Evolutionary conservation across 2,888 invertebrate species (phyloP).

Genomic region (Choristoneura rosaceana): DNA sequence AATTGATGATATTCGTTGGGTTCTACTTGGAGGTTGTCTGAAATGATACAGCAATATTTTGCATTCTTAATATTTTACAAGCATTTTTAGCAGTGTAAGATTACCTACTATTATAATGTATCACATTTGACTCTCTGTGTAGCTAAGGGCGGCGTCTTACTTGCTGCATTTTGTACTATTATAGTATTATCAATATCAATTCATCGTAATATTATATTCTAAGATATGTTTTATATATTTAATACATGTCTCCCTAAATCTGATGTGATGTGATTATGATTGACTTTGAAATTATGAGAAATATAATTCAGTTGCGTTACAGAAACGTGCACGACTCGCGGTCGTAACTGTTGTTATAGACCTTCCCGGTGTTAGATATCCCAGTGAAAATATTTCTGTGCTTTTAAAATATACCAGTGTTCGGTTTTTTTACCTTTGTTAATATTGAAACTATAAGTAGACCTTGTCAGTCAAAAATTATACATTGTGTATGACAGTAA

Average conservation of each 20-base stretch:
- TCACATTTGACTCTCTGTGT: slow-evolving; percentile 41
- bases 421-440: slow-evolving; percentile 21
- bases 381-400: slow-evolving; percentile 25
- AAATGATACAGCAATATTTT: slow-evolving; percentile 58
- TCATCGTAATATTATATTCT: slow-evolving; percentile 43
- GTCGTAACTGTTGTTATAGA: slow-evolving; percentile 20
- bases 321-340: slow-evolving; percentile 17
- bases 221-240: slow-evolving; percentile 43
- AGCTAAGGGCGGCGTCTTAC: slow-evolving; percentile 38
- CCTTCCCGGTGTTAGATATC: slow-evolving; percentile 16
- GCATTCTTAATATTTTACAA: slow-evolving; percentile 46
- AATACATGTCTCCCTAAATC: slow-evolving; percentile 41
- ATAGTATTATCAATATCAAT: slow-evolving; percentile 38
- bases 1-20: slow-evolving; percentile 47
- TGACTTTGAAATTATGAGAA: slow-evolving; percentile 37
- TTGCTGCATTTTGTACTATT: slow-evolving; percentile 40
- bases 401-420: slow-evolving; percentile 26
- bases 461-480: slow-evolving; percentile 14
- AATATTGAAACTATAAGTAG: slow-evolving; percentile 22
- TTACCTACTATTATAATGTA: slow-evolving; percentile 37
- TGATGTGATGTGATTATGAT: slow-evolving; percentile 39
- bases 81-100: slow-evolving; percentile 42
- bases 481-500: slow-evolving; percentile 52
- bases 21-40: slow-evolving; percentile 52
- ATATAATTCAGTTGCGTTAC: slow-evolving; percentile 21